Evolutionary conservation across 2,888 invertebrate species (phyloP).

Genomic region (Melanotus villosus): DNA sequence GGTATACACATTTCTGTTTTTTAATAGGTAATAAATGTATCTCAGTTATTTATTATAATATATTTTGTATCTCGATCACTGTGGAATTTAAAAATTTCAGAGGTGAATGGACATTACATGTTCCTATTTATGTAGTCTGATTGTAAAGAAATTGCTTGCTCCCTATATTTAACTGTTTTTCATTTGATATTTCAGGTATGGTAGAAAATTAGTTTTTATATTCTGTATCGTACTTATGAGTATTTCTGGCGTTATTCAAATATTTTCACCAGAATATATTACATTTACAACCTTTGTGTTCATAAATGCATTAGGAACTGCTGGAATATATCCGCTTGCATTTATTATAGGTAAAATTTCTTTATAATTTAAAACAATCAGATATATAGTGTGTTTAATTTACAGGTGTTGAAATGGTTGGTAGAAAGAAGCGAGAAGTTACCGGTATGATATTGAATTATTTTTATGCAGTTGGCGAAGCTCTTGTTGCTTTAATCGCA

Average conservation of each 20-base stretch:
- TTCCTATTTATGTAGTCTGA: too few relatives aligned
- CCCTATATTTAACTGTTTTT: too few relatives aligned
- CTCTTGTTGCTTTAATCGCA: slow-evolving; percentile 73
- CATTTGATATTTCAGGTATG: slow-evolving; percentile 67
- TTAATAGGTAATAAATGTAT: too few relatives aligned
- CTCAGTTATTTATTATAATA: too few relatives aligned
- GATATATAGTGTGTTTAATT: too few relatives aligned
- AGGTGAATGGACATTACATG: too few relatives aligned
- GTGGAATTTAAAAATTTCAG: too few relatives aligned
- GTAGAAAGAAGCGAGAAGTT: slow-evolving; percentile 74
- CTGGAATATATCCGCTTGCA: slow-evolving; percentile 74
- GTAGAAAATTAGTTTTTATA: slow-evolving; percentile 74
- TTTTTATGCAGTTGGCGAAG: slow-evolving; percentile 78
- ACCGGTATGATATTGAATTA: slow-evolving; percentile 76
- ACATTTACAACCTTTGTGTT: slow-evolving; percentile 72
- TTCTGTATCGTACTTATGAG: slow-evolving; percentile 73
- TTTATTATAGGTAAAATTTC: slow-evolving; percentile 71
- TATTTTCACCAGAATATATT: slow-evolving; percentile 70
- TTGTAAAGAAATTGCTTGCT: too few relatives aligned
- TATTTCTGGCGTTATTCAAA: slow-evolving; percentile 72
- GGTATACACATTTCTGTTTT: too few relatives aligned
- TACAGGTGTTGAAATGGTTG: slow-evolving; percentile 76
- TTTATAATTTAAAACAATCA: too few relatives aligned
- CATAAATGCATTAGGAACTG: slow-evolving; percentile 74
- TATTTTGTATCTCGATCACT: too few relatives aligned